Evolutionary conservation across 2,797 vertebrate genomes (phyloP).

Genomic region (Sorex maritimensis): DNA sequence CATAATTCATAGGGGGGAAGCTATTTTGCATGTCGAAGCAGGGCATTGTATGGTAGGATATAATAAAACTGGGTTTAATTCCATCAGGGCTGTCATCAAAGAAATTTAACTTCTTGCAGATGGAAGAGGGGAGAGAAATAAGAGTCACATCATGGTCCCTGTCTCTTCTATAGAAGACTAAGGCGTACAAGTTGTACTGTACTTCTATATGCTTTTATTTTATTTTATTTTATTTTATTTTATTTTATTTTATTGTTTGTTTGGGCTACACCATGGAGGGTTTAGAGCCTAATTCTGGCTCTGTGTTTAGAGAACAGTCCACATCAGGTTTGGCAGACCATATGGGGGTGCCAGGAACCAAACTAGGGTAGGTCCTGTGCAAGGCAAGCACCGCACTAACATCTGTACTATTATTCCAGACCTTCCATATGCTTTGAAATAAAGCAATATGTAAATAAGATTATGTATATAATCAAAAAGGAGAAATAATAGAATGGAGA

Average conservation of each 20-base stretch:
- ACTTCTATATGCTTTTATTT: neutral
- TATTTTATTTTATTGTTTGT: too few species aligned
- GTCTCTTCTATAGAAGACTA: conserved; percentile 1
- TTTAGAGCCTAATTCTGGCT: too few species aligned
- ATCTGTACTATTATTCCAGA: neutral
- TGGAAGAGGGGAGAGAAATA: neutral
- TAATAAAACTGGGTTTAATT: neutral
- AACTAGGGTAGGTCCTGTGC: too few species aligned
- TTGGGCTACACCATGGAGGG: too few species aligned
- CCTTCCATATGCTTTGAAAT: too few species aligned
- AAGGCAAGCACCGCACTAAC: too few species aligned
- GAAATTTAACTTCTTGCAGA: neutral
- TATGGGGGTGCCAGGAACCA: too few species aligned
- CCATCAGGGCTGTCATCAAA: neutral
- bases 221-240: too few species aligned
- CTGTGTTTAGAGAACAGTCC: too few species aligned
- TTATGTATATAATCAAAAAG: neutral
- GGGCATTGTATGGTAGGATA: neutral
- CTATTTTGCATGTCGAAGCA: neutral
- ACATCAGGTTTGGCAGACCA: too few species aligned
- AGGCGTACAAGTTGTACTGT: neutral
- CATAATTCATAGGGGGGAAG: neutral
- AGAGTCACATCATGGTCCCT: neutral
- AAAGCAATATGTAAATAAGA: too few species aligned
- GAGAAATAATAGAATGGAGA: neutral